phyloP scores from a whole-genome alignment of 37 sponge, comb jelly and placozoan species.

The Aphrocallistes beatrix region DNA sequence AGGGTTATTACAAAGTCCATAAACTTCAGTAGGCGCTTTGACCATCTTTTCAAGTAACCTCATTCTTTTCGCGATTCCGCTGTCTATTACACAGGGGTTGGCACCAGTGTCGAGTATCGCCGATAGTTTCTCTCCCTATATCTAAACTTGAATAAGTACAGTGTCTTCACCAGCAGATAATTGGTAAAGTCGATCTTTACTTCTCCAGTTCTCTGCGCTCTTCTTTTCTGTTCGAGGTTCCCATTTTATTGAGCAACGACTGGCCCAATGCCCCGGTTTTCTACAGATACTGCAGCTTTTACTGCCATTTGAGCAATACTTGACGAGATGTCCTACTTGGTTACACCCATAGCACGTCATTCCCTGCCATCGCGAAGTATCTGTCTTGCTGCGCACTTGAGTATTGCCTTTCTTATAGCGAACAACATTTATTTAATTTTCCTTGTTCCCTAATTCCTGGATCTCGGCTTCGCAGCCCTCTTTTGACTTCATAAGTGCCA shows the following conservation, averaged over 20 bases:
- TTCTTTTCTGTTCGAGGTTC: background rate
- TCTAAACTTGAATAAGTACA: background rate
- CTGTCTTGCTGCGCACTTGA: background rate
- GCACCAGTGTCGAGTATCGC: conserved; percentile 10
- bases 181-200: background rate
- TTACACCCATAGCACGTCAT: background rate
- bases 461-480: no score
- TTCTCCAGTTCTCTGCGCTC: background rate
- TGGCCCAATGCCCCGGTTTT: background rate
- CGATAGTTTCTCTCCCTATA: background rate
- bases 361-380: background rate
- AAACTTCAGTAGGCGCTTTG: background rate
- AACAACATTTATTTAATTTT: background rate
- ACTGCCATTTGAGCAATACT: background rate
- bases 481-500: no score
- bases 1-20: background rate
- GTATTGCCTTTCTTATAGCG: background rate
- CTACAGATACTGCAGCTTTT: background rate
- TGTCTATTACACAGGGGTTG: background rate
- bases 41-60: background rate
- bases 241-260: background rate
- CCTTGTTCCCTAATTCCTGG: background rate
- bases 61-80: background rate
- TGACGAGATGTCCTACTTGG: background rate
- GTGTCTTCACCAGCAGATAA: background rate